These are phyloP conservation scores for Notarius quadriscutis DNA, from an alignment of 2,113 vertebrate genomes.

Conservation along the genomic window DNA sequence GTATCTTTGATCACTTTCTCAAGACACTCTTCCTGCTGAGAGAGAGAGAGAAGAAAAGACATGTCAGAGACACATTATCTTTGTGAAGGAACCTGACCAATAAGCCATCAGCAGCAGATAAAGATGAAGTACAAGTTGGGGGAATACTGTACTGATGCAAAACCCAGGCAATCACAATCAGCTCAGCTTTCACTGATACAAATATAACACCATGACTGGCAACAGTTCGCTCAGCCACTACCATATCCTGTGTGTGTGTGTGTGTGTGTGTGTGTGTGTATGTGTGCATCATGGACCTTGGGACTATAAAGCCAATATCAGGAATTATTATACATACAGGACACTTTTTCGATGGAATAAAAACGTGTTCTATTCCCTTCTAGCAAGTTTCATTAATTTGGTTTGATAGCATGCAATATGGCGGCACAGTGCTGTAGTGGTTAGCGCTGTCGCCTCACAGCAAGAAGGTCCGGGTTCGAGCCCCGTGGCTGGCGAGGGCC, in stretches of 20 bases:
- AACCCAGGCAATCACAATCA: slow-evolving; percentile 11
- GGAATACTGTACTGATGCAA: slow-evolving; percentile 31
- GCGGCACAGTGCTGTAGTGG: too few relatives aligned
- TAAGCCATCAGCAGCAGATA: slow-evolving; percentile 24
- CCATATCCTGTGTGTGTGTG: not conserved
- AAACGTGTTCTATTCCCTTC: too few relatives aligned
- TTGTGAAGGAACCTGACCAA: not conserved
- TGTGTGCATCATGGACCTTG: not conserved
- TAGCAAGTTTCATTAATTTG: too few relatives aligned
- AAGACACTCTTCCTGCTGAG: slow-evolving; percentile 86
- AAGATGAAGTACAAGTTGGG: slow-evolving; percentile 27
- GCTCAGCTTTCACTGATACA: slow-evolving; percentile 24
- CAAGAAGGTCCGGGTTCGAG: too few relatives aligned
- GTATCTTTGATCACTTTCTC: slow-evolving; percentile 98
- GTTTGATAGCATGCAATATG: too few relatives aligned
- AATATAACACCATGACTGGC: slow-evolving; percentile 23
- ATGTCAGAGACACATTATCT: slow-evolving; percentile 5
- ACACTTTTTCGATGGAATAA: too few relatives aligned
- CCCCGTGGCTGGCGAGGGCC: too few relatives aligned
- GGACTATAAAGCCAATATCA: too few relatives aligned
- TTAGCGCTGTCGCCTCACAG: too few relatives aligned
- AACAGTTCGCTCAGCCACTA: not conserved
- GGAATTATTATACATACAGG: too few relatives aligned
- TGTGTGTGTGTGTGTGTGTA: not conserved
- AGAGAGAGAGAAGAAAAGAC: not conserved